Base-by-base conservation (phyloP, 2,113 vertebrate genomes). In the Conger conger region DNA sequence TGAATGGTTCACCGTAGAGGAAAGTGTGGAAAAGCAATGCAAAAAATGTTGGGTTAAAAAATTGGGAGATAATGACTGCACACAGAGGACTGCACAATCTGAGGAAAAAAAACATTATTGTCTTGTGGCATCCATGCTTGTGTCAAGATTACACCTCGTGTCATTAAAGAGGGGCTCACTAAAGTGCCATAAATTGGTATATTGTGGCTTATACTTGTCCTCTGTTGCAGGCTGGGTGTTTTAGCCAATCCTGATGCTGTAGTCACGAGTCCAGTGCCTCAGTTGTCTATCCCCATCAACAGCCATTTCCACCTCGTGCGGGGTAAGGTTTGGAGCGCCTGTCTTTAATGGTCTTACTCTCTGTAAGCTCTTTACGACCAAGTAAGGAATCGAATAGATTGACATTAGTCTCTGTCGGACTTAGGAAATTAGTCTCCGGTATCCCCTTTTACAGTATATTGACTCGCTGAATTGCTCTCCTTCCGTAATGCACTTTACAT, bases 231-330 rank as follows among this genome's bases (percentile, higher is more conserved):
- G 92, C 88, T 99, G 89, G 89, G 95, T 90, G 95, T 99, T 92
- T 92, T 91, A 87, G 96, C 95, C 2, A 94, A 92, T 18, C 95
- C 95, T 86, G 94, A 95, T 11, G 91, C 93, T 40, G 94, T 96
- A 20, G 94, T 93, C 85, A 97, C 96, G 54, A 93, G 91, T 83
- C 93, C 94, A 33, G 94, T 94, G 7, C 87, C 94, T 87, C 96
- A 96, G 83, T 93, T 98, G 90, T 96, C 96, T 33, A 96, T 99
- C 91, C 97, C 97, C 86, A 96, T 99, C 92, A 97, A 97, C 87
- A 94, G 92, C 85, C 91, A 93, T 87, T 98, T 99, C 91, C 96
- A 94, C 86, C 93, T 97, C 27, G 88, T 98, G 18, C 95, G 63
- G 9, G 63, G 57, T 60, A 27, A 60, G 57, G 4, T 11, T 13